Conservation (phyloP, 2,797 vertebrate genomes). For the Peromyscus nudipes region DNA sequence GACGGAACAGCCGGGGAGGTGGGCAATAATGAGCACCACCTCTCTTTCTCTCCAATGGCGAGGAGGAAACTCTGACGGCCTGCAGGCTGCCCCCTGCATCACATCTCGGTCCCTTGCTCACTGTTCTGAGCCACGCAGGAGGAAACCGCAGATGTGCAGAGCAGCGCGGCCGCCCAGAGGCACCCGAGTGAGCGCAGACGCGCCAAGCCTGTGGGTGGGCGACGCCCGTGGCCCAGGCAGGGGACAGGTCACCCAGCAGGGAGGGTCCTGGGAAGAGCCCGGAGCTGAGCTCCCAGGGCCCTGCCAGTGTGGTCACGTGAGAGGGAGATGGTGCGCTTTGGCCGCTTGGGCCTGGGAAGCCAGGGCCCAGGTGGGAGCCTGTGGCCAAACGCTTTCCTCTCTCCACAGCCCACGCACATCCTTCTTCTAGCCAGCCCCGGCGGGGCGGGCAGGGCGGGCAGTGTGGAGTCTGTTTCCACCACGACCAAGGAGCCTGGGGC, state of each 20-base stretch:
- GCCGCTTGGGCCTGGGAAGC: not conserved
- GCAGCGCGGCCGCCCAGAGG: constrained; percentile 84
- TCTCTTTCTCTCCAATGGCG: constrained; percentile 79
- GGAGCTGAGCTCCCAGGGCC: constrained; percentile 55
- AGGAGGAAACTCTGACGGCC: constrained; percentile 65
- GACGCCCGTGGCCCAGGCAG: constrained; percentile 51
- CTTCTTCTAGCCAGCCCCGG: not conserved
- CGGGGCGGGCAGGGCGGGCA: not conserved
- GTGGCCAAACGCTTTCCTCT: not conserved
- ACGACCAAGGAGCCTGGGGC: constrained; percentile 58
- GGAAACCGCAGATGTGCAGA: constrained; percentile 83
- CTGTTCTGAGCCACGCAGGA: constrained; percentile 80
- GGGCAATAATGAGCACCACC: not conserved
- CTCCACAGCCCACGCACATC: not conserved
- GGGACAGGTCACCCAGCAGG: constrained; percentile 73
- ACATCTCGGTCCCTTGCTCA: constrained; percentile 77
- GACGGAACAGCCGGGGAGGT: constrained; percentile 75
- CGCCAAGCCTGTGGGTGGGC: constrained; percentile 12
- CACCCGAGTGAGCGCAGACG: constrained; percentile 81
- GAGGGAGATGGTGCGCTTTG: no score
- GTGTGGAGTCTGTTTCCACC: not conserved
- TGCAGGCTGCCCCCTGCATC: constrained; percentile 79
- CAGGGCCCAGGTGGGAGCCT: not conserved
- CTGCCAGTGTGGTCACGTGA: not conserved
- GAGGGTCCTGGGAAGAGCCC: constrained; percentile 64